Evolutionary conservation across 2,888 invertebrate genomes (phyloP).

Genomic region (Cylloceria caligata): DNA sequence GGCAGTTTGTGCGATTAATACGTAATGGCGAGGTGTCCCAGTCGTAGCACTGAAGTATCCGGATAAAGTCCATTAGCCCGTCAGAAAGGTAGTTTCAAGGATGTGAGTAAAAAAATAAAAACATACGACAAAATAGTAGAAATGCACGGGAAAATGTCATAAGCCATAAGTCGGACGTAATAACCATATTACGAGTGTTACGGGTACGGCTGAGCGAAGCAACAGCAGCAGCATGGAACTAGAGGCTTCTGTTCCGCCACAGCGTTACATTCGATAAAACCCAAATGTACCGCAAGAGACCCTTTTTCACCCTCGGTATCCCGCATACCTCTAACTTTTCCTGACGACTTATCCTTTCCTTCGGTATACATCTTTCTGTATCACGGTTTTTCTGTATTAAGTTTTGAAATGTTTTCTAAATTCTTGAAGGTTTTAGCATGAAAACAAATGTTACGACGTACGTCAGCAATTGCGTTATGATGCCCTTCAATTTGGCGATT

Average conservation of each 20-base stretch:
- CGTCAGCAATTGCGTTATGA: too few species aligned
- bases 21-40: constrained; percentile 24
- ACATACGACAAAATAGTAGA: constrained; percentile 70
- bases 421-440: neutral
- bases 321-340: constrained; percentile 49
- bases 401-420: neutral
- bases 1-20: constrained; percentile 33
- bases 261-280: constrained; percentile 81
- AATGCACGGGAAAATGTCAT: constrained; percentile 77
- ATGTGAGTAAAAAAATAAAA: constrained; percentile 51
- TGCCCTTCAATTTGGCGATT: too few species aligned
- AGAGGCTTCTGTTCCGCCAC: constrained; percentile 12
- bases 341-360: constrained; percentile 25
- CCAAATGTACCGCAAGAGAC: constrained; percentile 80
- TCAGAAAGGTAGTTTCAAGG: constrained; percentile 28
- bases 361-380: constrained; percentile 68
- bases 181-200: constrained; percentile 73
- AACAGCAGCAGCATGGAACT: neutral
- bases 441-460: too few species aligned
- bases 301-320: constrained; percentile 66
- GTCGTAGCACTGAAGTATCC: constrained; percentile 37
- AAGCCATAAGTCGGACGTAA: constrained; percentile 75
- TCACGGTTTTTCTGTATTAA: constrained; percentile 4
- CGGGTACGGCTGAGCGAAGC: constrained; percentile 24
- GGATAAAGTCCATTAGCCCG: constrained; percentile 64